These are phyloP conservation scores for Gymnarchus niloticus DNA, from an alignment of 2,113 vertebrate species.

Conservation along the genomic window DNA sequence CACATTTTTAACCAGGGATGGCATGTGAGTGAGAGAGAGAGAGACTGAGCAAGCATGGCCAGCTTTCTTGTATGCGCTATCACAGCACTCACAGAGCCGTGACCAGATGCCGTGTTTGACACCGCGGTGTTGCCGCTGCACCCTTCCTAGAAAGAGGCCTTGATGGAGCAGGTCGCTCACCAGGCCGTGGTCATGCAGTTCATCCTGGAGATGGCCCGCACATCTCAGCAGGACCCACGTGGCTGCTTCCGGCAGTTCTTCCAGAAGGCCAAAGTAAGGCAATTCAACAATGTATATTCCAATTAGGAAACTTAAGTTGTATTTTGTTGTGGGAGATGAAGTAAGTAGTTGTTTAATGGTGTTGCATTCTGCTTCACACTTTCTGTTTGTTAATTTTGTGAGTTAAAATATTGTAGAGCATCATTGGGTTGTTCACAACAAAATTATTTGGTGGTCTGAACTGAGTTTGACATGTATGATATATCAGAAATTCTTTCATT, in stretches of 20 bases:
- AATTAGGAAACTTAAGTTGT: background rate
- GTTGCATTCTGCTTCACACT: background rate
- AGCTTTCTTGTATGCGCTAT: too few relatives aligned
- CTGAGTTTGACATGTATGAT: background rate
- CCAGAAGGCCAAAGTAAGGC: slow-evolving; percentile 93
- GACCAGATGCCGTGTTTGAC: background rate
- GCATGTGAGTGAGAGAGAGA: too few relatives aligned
- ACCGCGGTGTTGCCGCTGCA: background rate
- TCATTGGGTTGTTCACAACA: background rate
- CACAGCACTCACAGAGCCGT: too few relatives aligned
- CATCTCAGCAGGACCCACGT: slow-evolving; percentile 82
- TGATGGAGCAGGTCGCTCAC: slow-evolving; percentile 97
- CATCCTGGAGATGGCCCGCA: slow-evolving; percentile 92
- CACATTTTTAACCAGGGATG: too few relatives aligned
- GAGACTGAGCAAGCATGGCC: too few relatives aligned
- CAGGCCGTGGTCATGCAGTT: slow-evolving; percentile 97
- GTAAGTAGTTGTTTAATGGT: background rate
- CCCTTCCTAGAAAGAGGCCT: slow-evolving; percentile 75
- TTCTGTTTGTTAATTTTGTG: background rate
- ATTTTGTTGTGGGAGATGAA: background rate
- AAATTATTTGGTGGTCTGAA: background rate
- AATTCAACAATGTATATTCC: background rate
- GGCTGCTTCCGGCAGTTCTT: slow-evolving; percentile 95
- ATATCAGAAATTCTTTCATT: too few relatives aligned
- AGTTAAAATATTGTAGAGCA: background rate